Conservation (phyloP, 1,140 invertebrate genomes). For the Anastrepha ludens region DNA sequence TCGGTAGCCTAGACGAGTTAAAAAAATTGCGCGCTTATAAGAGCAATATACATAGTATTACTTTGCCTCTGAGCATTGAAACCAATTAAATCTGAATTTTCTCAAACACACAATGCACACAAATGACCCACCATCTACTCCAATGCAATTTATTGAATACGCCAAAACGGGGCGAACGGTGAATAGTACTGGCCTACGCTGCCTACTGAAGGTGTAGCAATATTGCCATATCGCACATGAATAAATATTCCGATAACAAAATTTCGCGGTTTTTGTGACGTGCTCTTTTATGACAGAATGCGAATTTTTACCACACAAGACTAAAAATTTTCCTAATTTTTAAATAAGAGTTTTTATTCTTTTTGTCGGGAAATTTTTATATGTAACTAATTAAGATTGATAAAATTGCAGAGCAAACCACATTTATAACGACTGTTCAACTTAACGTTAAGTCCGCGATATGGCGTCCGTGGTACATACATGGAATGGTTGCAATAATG, state of each 20-base stretch:
- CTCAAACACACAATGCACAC: background rate
- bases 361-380: too few species aligned
- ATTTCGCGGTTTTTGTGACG: too few species aligned
- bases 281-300: too few species aligned
- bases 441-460: too few species aligned
- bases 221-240: conserved; percentile 23
- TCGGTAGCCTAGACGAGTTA: background rate
- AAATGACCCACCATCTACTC: background rate
- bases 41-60: background rate
- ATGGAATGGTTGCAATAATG: too few species aligned
- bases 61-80: background rate
- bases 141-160: conserved; percentile 40
- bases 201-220: background rate
- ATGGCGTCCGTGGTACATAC: too few species aligned
- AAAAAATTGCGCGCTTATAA: background rate
- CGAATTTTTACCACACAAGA: too few species aligned
- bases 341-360: too few species aligned
- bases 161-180: background rate
- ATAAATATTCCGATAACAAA: background rate
- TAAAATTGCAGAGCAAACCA: too few species aligned
- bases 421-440: too few species aligned
- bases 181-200: background rate
- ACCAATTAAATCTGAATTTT: background rate
- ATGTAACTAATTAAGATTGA: too few species aligned
- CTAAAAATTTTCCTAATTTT: too few species aligned